Evolutionary conservation across 2,888 invertebrate species (phyloP).

Genomic region (Augochlorella aurata): DNA sequence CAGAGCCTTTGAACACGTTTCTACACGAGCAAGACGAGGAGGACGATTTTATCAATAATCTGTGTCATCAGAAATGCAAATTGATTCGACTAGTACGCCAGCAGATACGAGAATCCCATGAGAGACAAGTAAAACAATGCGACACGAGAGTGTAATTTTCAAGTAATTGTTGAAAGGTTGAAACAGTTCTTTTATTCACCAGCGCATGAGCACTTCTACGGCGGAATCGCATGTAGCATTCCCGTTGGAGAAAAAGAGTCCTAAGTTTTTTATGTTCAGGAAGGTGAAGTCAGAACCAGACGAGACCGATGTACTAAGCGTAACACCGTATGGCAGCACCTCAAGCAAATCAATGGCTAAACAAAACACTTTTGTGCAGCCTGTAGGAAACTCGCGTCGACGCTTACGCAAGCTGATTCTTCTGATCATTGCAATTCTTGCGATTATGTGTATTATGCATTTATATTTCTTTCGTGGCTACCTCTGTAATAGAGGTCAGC

Average conservation of each 20-base stretch:
- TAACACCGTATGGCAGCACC: not conserved
- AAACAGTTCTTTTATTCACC: not conserved
- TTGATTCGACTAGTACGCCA: conserved; percentile 69
- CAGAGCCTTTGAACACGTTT: conserved; percentile 23
- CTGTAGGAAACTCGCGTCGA: conserved; percentile 42
- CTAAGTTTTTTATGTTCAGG: not conserved
- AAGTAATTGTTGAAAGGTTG: not conserved
- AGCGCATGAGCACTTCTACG: not conserved
- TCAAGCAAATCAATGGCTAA: not conserved
- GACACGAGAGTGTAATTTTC: not conserved
- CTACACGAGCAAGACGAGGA: conserved; percentile 16
- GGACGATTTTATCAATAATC: conserved; percentile 62
- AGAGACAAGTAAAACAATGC: conserved; percentile 60
- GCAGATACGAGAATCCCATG: conserved; percentile 69
- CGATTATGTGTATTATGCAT: conserved; percentile 65
- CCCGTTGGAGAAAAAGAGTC: not conserved
- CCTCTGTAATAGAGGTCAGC: conserved; percentile 65
- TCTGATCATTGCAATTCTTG: conserved; percentile 63
- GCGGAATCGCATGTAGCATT: not conserved
- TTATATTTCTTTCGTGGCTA: conserved; percentile 69
- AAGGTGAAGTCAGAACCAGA: not conserved
- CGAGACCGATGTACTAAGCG: too few species aligned
- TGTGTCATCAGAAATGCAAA: conserved; percentile 73
- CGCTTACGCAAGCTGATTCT: conserved; percentile 54
- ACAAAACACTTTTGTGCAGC: not conserved